A percentile compares a stretch with the other conserved stretches of the same genome.
Evolutionary conservation across 2,888 invertebrate species (phyloP).

Genomic region (Callimorpha dominula): DNA sequence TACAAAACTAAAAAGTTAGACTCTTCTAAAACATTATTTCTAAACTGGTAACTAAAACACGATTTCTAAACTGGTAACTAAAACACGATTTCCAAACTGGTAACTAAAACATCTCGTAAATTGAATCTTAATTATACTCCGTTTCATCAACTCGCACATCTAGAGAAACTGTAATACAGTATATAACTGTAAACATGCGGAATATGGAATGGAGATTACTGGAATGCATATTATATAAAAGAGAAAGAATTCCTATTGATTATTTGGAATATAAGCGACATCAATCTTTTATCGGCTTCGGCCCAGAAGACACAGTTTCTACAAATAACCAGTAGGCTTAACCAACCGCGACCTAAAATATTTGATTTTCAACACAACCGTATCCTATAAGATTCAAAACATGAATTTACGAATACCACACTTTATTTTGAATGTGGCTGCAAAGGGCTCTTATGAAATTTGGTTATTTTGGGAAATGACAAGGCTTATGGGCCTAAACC

Average conservation of each 20-base stretch:
- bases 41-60: background rate
- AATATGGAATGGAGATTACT: constrained; percentile 8
- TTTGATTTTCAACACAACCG: background rate
- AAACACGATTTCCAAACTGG: background rate
- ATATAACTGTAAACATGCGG: background rate
- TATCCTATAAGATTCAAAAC: background rate
- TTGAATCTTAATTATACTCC: background rate
- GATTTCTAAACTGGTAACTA: background rate
- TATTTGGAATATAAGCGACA: background rate
- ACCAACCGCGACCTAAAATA: background rate
- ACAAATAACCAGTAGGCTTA: background rate
- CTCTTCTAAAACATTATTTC: background rate
- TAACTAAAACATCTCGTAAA: background rate
- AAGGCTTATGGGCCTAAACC: background rate
- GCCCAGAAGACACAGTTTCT: background rate
- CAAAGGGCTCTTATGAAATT: background rate
- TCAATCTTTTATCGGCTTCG: background rate
- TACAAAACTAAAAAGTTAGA: background rate
- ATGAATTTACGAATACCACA: background rate
- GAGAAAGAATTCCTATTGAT: background rate
- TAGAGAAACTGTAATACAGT: background rate
- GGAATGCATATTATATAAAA: constrained; percentile 9
- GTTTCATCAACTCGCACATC: background rate
- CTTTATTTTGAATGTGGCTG: too few relatives aligned
- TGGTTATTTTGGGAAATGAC: background rate